Conservation (phyloP, 92 coral and sea anemone species). For the Zoanthus gigantus region DNA sequence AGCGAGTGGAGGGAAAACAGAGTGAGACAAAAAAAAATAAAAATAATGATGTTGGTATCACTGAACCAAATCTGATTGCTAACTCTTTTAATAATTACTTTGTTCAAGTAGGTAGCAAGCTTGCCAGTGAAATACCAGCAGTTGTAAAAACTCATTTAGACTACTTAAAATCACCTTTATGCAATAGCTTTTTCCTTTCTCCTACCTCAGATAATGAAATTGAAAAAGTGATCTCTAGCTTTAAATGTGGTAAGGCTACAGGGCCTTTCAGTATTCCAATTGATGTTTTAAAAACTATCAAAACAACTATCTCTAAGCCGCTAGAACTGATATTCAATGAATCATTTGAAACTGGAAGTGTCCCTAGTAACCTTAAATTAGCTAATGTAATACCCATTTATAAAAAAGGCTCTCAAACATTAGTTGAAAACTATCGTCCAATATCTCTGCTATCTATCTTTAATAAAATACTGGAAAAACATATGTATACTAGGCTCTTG, state of each 20-base stretch:
- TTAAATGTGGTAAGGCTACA: neutral
- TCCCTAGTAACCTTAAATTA: no score
- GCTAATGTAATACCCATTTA: no score
- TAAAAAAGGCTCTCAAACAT: no score
- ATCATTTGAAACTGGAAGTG: neutral
- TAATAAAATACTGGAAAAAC: neutral
- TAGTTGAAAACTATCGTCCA: no score
- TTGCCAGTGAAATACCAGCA: constrained; percentile 23
- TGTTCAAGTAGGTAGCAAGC: constrained; percentile 13
- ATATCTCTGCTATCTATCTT: neutral
- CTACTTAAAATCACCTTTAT: constrained; percentile 11
- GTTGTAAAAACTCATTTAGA: constrained; percentile 2
- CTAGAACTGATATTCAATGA: neutral
- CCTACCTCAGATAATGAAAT: neutral
- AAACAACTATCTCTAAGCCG: neutral
- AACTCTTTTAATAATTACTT: constrained; percentile 14
- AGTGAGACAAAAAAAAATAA: neutral
- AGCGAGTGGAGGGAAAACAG: no score
- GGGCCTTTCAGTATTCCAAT: no score
- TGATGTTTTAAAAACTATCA: no score
- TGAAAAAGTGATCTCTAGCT: neutral
- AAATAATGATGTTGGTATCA: neutral
- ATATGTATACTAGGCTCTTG: neutral
- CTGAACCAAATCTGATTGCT: neutral
- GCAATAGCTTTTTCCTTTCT: constrained; percentile 21